Evolutionary conservation across 2,113 vertebrate genomes (phyloP).

Genomic region (Smithornis capensis): DNA sequence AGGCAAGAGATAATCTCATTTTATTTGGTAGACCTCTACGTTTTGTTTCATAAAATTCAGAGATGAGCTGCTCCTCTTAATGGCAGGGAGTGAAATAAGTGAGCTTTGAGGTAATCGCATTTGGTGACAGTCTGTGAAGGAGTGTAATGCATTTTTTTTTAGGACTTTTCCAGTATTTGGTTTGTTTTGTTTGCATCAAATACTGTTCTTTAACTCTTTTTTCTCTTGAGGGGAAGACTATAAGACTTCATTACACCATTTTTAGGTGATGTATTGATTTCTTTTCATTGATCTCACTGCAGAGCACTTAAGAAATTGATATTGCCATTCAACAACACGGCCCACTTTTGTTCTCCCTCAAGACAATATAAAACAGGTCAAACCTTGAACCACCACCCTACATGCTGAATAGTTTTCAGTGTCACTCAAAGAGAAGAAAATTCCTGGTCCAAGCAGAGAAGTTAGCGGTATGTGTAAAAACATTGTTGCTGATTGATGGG

Average conservation of each 20-base stretch:
- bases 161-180: neutral
- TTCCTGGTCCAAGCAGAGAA: neutral
- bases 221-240: neutral
- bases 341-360: neutral
- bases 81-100: neutral
- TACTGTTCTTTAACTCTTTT: neutral
- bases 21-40: conserved; percentile 17
- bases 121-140: conserved; percentile 2
- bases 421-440: neutral
- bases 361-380: neutral
- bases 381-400: neutral
- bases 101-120: conserved; percentile 30
- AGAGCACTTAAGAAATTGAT: conserved; percentile 10
- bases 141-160: neutral
- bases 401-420: neutral
- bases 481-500: neutral
- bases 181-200: neutral
- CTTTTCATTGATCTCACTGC: conserved; percentile 4
- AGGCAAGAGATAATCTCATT: conserved; percentile 24
- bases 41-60: conserved; percentile 6
- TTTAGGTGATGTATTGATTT: conserved; percentile 20
- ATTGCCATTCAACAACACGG: neutral
- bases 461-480: neutral
- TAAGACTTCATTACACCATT: neutral
- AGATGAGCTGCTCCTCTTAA: neutral